Evolutionary conservation across 2,797 vertebrate species (phyloP).

Genomic region (Garrulus glandarius): DNA sequence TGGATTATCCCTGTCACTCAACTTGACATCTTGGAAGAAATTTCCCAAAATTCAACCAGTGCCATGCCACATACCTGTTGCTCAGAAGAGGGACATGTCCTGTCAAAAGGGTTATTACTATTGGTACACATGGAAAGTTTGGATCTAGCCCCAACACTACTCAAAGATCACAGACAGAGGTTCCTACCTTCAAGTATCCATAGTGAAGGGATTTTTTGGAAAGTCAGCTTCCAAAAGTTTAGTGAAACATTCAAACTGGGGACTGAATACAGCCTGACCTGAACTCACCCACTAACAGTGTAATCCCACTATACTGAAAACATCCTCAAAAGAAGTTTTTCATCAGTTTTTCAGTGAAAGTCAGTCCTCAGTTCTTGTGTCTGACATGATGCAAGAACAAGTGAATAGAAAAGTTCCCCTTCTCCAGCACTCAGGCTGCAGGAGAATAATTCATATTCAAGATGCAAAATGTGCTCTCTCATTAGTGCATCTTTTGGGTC

Average conservation of each 20-base stretch:
- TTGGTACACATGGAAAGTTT: neutral
- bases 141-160: neutral
- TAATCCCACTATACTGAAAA: neutral
- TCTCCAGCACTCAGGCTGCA: neutral
- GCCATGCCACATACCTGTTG: neutral
- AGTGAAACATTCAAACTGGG: neutral
- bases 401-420: neutral
- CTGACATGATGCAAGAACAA: neutral
- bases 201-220: neutral
- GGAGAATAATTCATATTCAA: neutral
- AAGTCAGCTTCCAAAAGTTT: neutral
- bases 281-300: neutral
- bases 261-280: neutral
- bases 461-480: neutral
- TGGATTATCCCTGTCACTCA: neutral
- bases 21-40: neutral
- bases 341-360: neutral
- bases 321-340: neutral
- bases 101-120: neutral
- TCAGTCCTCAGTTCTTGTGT: neutral
- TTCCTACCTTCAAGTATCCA: neutral
- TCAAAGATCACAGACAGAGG: neutral
- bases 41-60: neutral
- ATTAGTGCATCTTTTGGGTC: slow-evolving; percentile 1
- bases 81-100: neutral